Evolutionary conservation across 1,140 invertebrate genomes (phyloP), one percentile per base, ranked within the genome.

Genomic region (Bombus cullumanus): DNA sequence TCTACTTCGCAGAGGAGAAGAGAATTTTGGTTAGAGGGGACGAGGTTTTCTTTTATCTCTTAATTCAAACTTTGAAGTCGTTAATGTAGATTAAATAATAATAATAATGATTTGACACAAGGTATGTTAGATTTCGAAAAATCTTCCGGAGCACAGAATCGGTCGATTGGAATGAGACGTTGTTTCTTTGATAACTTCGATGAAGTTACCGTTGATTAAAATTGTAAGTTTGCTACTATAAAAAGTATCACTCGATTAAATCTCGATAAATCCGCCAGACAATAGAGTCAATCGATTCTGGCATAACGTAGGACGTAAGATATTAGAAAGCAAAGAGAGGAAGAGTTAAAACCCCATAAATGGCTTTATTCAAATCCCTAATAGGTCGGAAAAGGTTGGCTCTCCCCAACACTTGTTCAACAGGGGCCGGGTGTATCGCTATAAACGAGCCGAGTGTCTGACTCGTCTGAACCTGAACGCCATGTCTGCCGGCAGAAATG

Each of bases 361-460:
- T 85, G 66, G 62, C 74, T 78, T 57, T 62, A 84, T 76, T 62
- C 31, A 71, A 41, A 53, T 2, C 13, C n/a, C 18, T 22, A 31
- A 34, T 12, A 71, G n/a, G 15, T 72, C 0, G 28, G 47, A 34
- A 76, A 77, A 31, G n/a, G 37, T 72, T 28, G 53, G 34, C 3
- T 43, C 37, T 47, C 41, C 12, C 47, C 66, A 28, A 57, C 75
- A 28, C 64, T 84, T 53, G 72, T 31, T 28, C 37, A 71, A n/a
- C 31, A 22, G 25, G 3, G 12, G 22, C 12, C 34, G 18, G 18
- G 37, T 57, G 47, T 88, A 89, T 86, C 84, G 64, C 39, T 78
- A 69, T 84, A 90, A 89, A 87, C 85, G 86, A 59, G 43, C 53
- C 84, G 81, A 57, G 41, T 57, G 53, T 83, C 66, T 68, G 59